Percentiles rank a stretch among this genome's conserved stretches.
These are phyloP conservation scores for Bedellia somnulentella DNA, from an alignment of 2,888 invertebrate genomes.

Conservation along the genomic window DNA sequence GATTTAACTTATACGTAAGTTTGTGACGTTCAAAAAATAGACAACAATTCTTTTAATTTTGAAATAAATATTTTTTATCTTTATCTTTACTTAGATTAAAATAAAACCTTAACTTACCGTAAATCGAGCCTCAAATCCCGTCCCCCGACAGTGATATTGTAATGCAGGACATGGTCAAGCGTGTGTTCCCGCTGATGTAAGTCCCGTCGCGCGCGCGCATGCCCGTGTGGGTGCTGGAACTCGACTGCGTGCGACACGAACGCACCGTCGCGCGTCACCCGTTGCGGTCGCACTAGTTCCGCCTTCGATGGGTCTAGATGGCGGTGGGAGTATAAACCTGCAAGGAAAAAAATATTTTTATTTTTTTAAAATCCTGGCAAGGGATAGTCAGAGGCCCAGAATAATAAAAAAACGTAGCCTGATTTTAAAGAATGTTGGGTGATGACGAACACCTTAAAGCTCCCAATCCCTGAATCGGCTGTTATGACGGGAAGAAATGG, in stretches of 20 bases:
- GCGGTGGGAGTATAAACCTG: constrained; percentile 52
- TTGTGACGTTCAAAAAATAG: too few species aligned
- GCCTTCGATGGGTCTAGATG: constrained; percentile 53
- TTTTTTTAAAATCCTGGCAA: neutral
- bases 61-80: too few species aligned
- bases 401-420: too few species aligned
- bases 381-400: too few species aligned
- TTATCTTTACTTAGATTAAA: too few species aligned
- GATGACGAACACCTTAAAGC: too few species aligned
- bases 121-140: constrained; percentile 43
- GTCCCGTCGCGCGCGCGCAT: constrained; percentile 53
- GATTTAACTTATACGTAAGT: too few species aligned
- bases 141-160: constrained; percentile 50
- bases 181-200: constrained; percentile 26
- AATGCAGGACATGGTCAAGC: constrained; percentile 36
- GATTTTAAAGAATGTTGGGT: too few species aligned
- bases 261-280: constrained; percentile 59
- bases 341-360: neutral
- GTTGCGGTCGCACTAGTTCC: constrained; percentile 64
- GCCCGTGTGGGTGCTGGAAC: constrained; percentile 53
- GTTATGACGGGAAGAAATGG: neutral
- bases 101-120: constrained; percentile 35
- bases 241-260: constrained; percentile 59
- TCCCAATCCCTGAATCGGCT: too few species aligned
- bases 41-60: too few species aligned